These are phyloP conservation scores for Megalopta genalis DNA, from an alignment of 1,140 invertebrate genomes.

Conservation along the genomic window DNA sequence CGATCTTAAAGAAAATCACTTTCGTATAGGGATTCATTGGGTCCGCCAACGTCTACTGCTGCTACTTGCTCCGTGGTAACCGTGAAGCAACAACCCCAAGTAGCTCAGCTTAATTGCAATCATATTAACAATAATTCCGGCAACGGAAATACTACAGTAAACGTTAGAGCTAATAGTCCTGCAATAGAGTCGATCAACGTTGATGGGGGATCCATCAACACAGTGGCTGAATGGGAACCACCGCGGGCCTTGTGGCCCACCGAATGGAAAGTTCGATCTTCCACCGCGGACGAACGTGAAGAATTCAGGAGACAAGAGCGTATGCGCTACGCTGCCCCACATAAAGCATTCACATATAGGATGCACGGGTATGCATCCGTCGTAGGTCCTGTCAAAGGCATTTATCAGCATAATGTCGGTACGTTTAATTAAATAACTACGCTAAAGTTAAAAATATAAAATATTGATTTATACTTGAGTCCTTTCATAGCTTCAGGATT, in stretches of 20 bases:
- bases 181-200: slow-evolving; percentile 60
- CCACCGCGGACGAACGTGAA: slow-evolving; percentile 88
- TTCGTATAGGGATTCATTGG: slow-evolving; percentile 69
- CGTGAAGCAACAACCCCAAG: slow-evolving; percentile 60
- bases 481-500: slow-evolving; percentile 76
- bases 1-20: slow-evolving; percentile 12
- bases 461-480: no score
- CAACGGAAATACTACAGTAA: slow-evolving; percentile 30
- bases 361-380: slow-evolving; percentile 93
- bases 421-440: slow-evolving; percentile 20
- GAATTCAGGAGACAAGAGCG: slow-evolving; percentile 89
- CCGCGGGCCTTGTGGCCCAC: slow-evolving; percentile 85
- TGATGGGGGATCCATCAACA: slow-evolving; percentile 65
- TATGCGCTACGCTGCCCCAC: slow-evolving; percentile 89
- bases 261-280: slow-evolving; percentile 89
- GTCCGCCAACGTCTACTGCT: slow-evolving; percentile 53
- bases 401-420: slow-evolving; percentile 85
- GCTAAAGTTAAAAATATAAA: neutral
- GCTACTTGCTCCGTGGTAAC: slow-evolving; percentile 11
- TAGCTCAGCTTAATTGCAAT: slow-evolving; percentile 43
- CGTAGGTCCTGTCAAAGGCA: slow-evolving; percentile 94
- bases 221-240: slow-evolving; percentile 78
- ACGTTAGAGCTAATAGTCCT: slow-evolving; percentile 63
- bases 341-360: slow-evolving; percentile 91
- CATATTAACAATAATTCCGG: slow-evolving; percentile 33